Evolutionary conservation across 1,140 invertebrate genomes (phyloP).

Genomic region (Drosophila repletoides): DNA sequence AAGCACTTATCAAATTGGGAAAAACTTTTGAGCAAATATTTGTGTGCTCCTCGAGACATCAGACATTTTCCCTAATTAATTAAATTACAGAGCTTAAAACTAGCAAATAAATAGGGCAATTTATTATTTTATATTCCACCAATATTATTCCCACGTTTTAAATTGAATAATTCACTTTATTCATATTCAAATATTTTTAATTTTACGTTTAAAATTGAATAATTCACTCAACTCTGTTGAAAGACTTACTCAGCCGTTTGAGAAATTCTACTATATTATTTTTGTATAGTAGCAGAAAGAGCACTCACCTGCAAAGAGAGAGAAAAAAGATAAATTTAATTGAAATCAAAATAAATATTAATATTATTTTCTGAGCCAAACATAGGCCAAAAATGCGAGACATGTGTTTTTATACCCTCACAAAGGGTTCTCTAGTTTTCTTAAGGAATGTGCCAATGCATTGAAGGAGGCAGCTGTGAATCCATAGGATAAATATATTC

Average conservation of each 20-base stretch:
- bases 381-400: conserved; percentile 25
- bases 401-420: conserved; percentile 32
- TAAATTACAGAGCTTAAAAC: too few species aligned
- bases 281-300: neutral
- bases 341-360: conserved; percentile 38
- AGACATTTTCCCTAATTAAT: conserved; percentile 13
- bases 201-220: too few species aligned
- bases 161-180: neutral
- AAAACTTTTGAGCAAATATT: conserved; percentile 11
- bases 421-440: too few species aligned
- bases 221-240: too few species aligned
- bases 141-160: too few species aligned
- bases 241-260: conserved; percentile 22
- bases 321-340: conserved; percentile 16
- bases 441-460: too few species aligned
- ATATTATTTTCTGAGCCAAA: conserved; percentile 21
- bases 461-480: too few species aligned
- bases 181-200: too few species aligned
- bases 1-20: conserved; percentile 17
- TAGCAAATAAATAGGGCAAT: too few species aligned
- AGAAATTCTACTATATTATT: neutral
- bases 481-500: too few species aligned
- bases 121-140: too few species aligned
- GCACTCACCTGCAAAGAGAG: conserved; percentile 65
- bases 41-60: neutral